Percentiles rank a stretch among this genome's conserved stretches.
phyloP scores from a whole-genome alignment of 2,888 invertebrate genomes.

The Hyppa rectilinea region DNA sequence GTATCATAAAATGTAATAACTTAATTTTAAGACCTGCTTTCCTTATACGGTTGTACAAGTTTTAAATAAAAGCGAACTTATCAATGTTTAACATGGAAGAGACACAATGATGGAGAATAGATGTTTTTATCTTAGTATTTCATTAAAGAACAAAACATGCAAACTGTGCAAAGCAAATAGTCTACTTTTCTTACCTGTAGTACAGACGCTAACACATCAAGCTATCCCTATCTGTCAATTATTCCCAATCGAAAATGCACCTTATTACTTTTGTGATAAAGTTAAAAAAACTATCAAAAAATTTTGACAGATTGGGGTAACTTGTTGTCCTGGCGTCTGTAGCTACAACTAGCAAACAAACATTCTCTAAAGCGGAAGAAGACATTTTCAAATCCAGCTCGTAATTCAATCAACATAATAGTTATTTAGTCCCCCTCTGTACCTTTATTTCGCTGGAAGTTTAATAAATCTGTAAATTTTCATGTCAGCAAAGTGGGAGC shows the following conservation, averaged over 20 bases:
- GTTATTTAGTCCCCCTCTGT: neutral
- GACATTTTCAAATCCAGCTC: neutral
- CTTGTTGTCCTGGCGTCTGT: too few species aligned
- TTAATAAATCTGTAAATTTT: neutral
- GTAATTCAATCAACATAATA: neutral
- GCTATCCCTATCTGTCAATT: too few species aligned
- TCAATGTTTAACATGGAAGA: slow-evolving; percentile 13
- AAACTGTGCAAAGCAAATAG: too few species aligned
- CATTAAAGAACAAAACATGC: neutral
- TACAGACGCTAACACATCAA: too few species aligned
- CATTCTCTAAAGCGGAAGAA: neutral
- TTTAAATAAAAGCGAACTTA: slow-evolving; percentile 6
- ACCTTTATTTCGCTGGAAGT: neutral
- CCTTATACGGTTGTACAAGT: slow-evolving; percentile 1
- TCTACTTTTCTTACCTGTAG: neutral
- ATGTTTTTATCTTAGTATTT: neutral
- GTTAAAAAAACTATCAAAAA: too few species aligned
- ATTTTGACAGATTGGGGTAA: too few species aligned
- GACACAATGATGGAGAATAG: neutral
- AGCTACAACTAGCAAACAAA: too few species aligned
- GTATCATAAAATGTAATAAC: slow-evolving; percentile 31
- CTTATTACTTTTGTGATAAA: too few species aligned
- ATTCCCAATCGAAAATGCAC: too few species aligned
- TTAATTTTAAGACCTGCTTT: slow-evolving; percentile 21
- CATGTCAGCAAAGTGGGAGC: neutral